Percentiles rank a stretch among this genome's conserved stretches.
phyloP scores from a whole-genome alignment of 2,113 vertebrate genomes.

The Crotalus viridis region DNA sequence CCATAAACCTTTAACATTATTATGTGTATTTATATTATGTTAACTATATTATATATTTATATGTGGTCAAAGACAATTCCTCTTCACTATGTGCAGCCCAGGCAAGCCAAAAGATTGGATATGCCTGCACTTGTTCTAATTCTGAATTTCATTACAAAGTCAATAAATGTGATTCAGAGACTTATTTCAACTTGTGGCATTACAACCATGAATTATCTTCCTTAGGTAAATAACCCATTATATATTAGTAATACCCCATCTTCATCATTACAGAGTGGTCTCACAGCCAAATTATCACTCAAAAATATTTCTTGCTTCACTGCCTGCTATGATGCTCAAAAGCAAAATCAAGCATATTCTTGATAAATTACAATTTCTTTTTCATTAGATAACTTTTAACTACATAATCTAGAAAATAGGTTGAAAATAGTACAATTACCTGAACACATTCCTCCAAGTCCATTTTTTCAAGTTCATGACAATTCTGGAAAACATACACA shows the following conservation, averaged over 20 bases:
- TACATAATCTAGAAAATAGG: not conserved
- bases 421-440: constrained; percentile 64
- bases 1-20: not conserved
- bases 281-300: not conserved
- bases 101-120: not conserved
- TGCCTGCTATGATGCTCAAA: not conserved
- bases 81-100: too few species aligned
- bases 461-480: constrained; percentile 98
- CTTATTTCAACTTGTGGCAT: not conserved
- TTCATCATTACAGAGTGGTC: not conserved
- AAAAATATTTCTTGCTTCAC: not conserved
- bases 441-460: constrained; percentile 98
- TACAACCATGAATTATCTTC: not conserved
- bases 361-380: not conserved
- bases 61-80: too few species aligned
- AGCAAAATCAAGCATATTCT: not conserved
- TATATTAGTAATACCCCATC: not conserved
- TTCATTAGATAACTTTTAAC: not conserved
- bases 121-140: not conserved
- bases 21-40: not conserved
- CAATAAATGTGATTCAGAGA: not conserved
- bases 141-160: not conserved
- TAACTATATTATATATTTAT: too few species aligned
- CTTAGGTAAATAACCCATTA: not conserved
- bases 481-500: constrained; percentile 80